Evolutionary conservation across 2,113 vertebrate genomes (phyloP).

Genomic region (Manacus vitellinus): DNA sequence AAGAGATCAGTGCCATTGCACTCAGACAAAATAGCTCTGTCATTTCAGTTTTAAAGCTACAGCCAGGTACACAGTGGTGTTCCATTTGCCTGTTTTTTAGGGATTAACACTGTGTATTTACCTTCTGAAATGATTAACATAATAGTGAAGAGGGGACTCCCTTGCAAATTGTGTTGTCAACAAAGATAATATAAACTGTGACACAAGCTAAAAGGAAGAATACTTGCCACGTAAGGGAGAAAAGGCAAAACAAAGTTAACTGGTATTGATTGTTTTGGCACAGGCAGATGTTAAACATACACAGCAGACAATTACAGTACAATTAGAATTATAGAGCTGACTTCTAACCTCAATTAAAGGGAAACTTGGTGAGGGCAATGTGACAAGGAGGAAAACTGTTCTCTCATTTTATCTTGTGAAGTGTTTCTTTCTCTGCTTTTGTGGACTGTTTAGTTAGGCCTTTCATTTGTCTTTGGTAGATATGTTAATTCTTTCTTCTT

Average conservation of each 20-base stretch:
- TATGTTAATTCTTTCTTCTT: background rate
- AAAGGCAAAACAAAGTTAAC: background rate
- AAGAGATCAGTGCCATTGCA: background rate
- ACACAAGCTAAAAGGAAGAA: background rate
- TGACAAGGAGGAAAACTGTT: background rate
- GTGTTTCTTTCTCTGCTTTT: background rate
- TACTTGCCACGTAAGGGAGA: background rate
- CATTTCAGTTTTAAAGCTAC: background rate
- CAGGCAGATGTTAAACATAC: background rate
- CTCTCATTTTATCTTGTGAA: background rate
- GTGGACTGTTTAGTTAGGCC: background rate
- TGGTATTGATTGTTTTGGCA: background rate
- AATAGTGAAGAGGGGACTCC: background rate
- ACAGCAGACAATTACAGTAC: background rate
- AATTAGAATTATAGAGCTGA: background rate
- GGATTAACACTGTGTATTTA: background rate
- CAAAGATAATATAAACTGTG: background rate
- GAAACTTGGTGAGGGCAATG: background rate
- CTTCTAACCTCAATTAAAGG: background rate
- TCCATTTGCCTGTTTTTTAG: background rate
- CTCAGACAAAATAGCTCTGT: background rate
- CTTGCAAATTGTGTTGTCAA: background rate
- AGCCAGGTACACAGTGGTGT: background rate
- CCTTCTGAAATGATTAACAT: background rate
- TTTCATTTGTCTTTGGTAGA: background rate